Conservation (phyloP, 1,140 invertebrate genomes). For the Trinorchestia longiramus region DNA sequence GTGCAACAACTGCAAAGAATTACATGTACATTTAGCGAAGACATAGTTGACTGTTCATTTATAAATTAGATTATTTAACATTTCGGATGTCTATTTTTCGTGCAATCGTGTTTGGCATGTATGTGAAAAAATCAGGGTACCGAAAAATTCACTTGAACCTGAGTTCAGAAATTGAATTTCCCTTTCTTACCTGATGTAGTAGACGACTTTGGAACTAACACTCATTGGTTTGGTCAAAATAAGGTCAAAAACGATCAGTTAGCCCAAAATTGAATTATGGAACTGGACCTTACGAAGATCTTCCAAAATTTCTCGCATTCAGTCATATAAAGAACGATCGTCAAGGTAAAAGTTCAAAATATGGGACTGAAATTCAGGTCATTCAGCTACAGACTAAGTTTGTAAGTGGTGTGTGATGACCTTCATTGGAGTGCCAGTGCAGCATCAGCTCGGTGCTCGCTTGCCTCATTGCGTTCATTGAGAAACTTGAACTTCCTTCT, state of each 20-base stretch:
- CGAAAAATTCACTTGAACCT: background rate
- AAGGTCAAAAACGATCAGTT: background rate
- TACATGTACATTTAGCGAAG: too few relatives aligned
- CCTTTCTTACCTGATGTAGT: background rate
- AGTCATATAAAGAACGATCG: background rate
- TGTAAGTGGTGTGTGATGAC: background rate
- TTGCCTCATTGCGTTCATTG: background rate
- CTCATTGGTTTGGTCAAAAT: too few relatives aligned
- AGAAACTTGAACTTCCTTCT: conserved; percentile 3
- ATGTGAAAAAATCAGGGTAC: background rate
- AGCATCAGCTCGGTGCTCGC: background rate
- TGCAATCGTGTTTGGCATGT: background rate
- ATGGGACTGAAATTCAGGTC: background rate
- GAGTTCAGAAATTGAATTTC: background rate
- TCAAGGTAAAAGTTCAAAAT: background rate
- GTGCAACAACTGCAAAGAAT: too few relatives aligned
- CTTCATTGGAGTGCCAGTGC: background rate
- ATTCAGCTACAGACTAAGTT: background rate
- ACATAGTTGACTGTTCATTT: background rate
- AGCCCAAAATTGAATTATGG: background rate
- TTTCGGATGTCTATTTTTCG: background rate
- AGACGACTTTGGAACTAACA: background rate
- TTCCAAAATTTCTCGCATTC: background rate
- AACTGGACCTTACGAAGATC: background rate
- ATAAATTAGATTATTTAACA: background rate